These are phyloP conservation scores for Grammomys dolichurus DNA, from an alignment of 2,113 vertebrate species.

Conservation along the genomic window DNA sequence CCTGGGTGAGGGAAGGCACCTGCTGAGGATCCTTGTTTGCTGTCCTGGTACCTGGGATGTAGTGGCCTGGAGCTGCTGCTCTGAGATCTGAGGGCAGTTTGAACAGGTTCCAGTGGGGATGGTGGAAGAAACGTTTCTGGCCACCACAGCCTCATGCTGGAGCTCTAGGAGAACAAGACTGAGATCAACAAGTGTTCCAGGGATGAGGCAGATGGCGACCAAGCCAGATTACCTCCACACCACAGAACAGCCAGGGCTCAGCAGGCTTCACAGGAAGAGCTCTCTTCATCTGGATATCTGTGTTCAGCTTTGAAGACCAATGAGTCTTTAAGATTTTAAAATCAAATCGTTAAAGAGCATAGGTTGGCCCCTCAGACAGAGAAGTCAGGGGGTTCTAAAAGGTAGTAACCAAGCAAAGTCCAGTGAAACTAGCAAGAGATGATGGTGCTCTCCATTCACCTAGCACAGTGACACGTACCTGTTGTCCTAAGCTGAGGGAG, in stretches of 20 bases:
- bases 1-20: background rate
- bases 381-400: background rate
- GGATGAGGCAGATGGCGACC: background rate
- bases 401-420: background rate
- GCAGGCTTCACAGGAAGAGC: background rate
- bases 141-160: background rate
- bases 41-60: background rate
- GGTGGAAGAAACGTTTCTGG: background rate
- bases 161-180: background rate
- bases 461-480: no score
- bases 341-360: background rate
- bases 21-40: background rate
- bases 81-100: background rate
- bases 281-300: background rate
- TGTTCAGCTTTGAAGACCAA: background rate
- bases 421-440: background rate
- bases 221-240: background rate
- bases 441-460: background rate
- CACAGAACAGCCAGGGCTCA: background rate
- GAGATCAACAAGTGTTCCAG: background rate
- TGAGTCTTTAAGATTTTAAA: background rate
- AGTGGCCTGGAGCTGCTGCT: background rate
- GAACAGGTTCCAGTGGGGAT: background rate
- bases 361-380: background rate
- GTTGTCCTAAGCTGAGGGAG: background rate